These are phyloP conservation scores for Hippopotamus amphibius DNA, from an alignment of 2,113 vertebrate species.

Conservation along the genomic window DNA sequence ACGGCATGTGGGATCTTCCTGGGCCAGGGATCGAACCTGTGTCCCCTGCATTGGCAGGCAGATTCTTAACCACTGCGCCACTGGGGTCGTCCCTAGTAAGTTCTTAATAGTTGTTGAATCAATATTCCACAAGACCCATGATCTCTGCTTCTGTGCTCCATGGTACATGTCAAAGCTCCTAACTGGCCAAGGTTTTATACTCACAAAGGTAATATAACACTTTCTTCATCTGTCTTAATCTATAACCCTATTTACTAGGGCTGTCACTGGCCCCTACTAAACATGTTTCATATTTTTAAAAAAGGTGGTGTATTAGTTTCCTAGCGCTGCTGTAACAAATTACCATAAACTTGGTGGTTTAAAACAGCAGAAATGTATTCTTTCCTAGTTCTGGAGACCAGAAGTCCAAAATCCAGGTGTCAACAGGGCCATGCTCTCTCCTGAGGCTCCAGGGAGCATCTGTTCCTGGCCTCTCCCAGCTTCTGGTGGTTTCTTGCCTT, in stretches of 20 bases:
- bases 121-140: background rate
- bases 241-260: no score
- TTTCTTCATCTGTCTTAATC: background rate
- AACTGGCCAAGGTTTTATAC: background rate
- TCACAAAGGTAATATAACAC: background rate
- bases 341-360: background rate
- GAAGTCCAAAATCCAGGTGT: background rate
- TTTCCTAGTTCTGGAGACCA: background rate
- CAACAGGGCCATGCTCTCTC: rapidly evolving
- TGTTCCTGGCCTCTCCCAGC: background rate
- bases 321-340: background rate
- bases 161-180: background rate
- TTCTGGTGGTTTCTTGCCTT: background rate
- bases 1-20: no score
- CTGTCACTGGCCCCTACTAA: background rate
- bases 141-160: background rate
- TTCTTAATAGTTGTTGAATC: background rate
- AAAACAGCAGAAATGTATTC: background rate
- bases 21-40: no score
- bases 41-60: no score
- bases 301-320: background rate
- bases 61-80: no score
- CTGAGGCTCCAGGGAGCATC: background rate
- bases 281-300: background rate
- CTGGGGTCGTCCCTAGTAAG: background rate